phyloP scores from a whole-genome alignment of 2,113 vertebrate species.

The Clinocottus analis region DNA sequence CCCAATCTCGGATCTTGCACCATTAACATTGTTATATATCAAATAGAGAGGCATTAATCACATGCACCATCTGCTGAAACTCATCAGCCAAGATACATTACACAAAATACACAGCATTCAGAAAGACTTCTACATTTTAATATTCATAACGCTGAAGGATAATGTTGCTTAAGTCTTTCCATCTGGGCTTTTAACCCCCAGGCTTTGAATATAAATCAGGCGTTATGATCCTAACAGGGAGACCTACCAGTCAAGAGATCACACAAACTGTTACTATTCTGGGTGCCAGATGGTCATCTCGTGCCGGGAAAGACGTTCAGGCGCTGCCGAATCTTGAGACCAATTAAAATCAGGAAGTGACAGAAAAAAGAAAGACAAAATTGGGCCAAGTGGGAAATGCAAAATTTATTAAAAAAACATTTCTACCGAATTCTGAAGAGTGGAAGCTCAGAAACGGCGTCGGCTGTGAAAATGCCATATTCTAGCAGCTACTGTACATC shows the following conservation, averaged over 20 bases:
- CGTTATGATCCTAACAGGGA: conserved; percentile 55
- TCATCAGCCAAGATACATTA: neutral
- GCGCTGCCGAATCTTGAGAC: conserved; percentile 56
- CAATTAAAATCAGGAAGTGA: conserved; percentile 76
- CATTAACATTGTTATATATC: neutral
- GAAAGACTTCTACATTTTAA: conserved; percentile 14
- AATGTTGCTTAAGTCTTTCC: conserved; percentile 45
- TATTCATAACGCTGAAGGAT: neutral
- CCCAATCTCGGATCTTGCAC: neutral
- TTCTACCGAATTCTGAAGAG: conserved; percentile 24
- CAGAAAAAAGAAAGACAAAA: conserved; percentile 35
- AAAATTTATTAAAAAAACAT: conserved; percentile 34
- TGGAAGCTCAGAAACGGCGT: conserved; percentile 17
- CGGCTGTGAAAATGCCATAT: neutral
- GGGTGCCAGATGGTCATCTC: conserved; percentile 74
- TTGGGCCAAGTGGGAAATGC: conserved; percentile 20
- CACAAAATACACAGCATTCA: conserved; percentile 20
- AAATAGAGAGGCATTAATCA: conserved; percentile 19
- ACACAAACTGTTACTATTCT: conserved; percentile 67
- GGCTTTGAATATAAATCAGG: conserved; percentile 62
- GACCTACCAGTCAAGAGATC: conserved; percentile 58
- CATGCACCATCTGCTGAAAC: neutral
- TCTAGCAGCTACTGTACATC: conserved; percentile 1
- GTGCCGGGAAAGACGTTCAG: conserved; percentile 47
- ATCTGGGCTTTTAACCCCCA: conserved; percentile 62